A percentile compares a stretch with the other conserved stretches of the same genome.
Evolutionary conservation across 2,797 vertebrate species (phyloP).

Genomic region (Enteromius anoplus): DNA sequence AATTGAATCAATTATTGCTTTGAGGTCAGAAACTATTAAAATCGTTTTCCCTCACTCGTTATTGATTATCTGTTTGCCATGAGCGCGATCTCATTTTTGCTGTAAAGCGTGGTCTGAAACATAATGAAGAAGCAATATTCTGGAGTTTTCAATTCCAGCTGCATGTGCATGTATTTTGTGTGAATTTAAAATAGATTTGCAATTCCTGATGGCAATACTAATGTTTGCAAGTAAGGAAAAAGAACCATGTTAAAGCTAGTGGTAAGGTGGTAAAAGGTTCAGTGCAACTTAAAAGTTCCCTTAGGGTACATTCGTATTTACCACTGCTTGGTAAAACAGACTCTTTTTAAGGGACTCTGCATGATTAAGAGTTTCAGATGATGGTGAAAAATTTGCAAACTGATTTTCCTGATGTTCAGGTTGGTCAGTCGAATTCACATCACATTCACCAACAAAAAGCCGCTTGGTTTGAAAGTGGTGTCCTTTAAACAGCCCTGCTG

Average conservation of each 20-base stretch:
- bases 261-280: constrained; percentile 4
- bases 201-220: constrained; percentile 14
- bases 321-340: background rate
- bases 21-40: constrained; percentile 74
- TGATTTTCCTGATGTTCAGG: background rate
- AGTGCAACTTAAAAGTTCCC: background rate
- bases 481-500: background rate
- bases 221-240: background rate
- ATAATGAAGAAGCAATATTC: constrained; percentile 11
- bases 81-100: constrained; percentile 60
- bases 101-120: constrained; percentile 22
- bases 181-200: constrained; percentile 6
- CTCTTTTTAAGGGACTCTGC: background rate
- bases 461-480: background rate
- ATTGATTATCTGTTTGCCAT: constrained; percentile 69
- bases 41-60: constrained; percentile 64
- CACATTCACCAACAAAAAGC: background rate
- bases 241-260: background rate
- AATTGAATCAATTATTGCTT: constrained; percentile 76
- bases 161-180: background rate
- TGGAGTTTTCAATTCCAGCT: background rate
- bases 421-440: background rate
- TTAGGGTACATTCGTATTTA: background rate
- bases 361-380: too few relatives aligned
- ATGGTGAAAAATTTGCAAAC: background rate